A percentile compares a stretch with the other conserved stretches of the same genome.
phyloP scores from a whole-genome alignment of 2,797 vertebrate species.

The Allobates femoralis region DNA sequence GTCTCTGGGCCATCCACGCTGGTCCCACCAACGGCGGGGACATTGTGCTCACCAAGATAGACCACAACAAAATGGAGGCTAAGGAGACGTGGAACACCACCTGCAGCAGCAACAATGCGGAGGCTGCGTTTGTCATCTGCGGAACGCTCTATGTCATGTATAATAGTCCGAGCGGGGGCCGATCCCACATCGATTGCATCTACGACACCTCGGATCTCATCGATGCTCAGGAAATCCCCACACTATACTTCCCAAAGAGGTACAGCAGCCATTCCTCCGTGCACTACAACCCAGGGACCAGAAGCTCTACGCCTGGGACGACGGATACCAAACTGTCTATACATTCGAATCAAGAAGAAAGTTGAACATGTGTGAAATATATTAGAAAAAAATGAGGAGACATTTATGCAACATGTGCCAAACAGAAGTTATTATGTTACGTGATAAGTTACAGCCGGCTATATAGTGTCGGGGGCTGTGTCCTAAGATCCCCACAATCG shows the following conservation, averaged over 20 bases:
- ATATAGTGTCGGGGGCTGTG: too few relatives aligned
- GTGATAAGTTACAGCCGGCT: too few relatives aligned
- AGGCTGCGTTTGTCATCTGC: slow-evolving; percentile 91
- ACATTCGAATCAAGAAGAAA: slow-evolving; percentile 78
- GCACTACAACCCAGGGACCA: slow-evolving; percentile 88
- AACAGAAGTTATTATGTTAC: too few relatives aligned
- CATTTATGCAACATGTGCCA: background rate
- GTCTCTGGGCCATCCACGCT: slow-evolving; percentile 92
- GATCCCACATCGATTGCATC: slow-evolving; percentile 85
- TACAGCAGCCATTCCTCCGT: slow-evolving; percentile 87
- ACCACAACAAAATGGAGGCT: slow-evolving; percentile 77
- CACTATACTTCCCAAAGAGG: slow-evolving; percentile 85
- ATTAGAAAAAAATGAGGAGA: background rate
- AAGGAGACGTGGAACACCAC: slow-evolving; percentile 88
- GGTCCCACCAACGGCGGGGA: slow-evolving; percentile 82
- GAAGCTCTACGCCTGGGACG: slow-evolving; percentile 92
- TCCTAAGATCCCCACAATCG: too few relatives aligned
- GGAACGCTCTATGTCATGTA: slow-evolving; percentile 91
- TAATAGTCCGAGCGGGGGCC: slow-evolving; percentile 82
- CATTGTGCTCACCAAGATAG: slow-evolving; percentile 88
- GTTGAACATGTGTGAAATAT: slow-evolving; percentile 8
- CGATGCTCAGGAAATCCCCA: slow-evolving; percentile 72
- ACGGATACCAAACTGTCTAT: slow-evolving; percentile 92
- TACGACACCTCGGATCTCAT: slow-evolving; percentile 83
- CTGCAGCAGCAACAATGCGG: slow-evolving; percentile 85